Percentiles rank a stretch among this genome's conserved stretches.
Evolutionary conservation across 1,140 invertebrate species (phyloP).

Genomic region (Bombus polaris): DNA sequence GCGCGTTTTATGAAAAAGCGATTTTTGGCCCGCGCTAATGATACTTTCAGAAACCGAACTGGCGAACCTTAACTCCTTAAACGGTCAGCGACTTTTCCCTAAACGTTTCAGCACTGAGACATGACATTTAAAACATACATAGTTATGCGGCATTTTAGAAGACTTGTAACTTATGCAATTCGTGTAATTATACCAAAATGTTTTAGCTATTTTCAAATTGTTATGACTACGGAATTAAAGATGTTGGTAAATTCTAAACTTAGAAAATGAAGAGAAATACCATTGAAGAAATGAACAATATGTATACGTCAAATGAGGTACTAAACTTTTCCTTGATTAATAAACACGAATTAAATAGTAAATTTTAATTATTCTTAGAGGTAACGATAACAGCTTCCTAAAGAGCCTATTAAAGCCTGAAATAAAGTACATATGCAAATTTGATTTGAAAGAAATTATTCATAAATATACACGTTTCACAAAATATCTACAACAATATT

Average conservation of each 20-base stretch:
- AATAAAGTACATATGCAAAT: background rate
- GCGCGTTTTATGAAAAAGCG: background rate
- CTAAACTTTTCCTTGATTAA: too few relatives aligned
- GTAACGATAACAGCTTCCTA: background rate
- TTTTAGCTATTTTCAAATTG: background rate
- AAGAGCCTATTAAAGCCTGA: background rate
- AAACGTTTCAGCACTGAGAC: background rate
- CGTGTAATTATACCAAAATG: background rate
- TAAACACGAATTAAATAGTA: too few relatives aligned
- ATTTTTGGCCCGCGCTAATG: constrained; percentile 27
- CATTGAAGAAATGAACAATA: background rate
- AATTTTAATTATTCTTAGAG: too few relatives aligned
- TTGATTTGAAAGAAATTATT: background rate
- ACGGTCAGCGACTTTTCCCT: background rate
- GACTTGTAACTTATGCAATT: background rate
- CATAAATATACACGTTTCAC: background rate
- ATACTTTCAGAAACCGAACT: background rate
- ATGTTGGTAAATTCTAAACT: background rate
- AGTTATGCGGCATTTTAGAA: background rate
- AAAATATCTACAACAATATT: background rate
- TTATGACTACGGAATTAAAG: background rate
- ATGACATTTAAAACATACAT: background rate
- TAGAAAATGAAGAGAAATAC: background rate
- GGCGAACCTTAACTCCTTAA: background rate
- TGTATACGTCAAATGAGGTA: too few relatives aligned